Evolutionary conservation across 1,140 invertebrate genomes (phyloP), one percentile per base, ranked within the genome.

Genomic region (Nebria ingens): DNA sequence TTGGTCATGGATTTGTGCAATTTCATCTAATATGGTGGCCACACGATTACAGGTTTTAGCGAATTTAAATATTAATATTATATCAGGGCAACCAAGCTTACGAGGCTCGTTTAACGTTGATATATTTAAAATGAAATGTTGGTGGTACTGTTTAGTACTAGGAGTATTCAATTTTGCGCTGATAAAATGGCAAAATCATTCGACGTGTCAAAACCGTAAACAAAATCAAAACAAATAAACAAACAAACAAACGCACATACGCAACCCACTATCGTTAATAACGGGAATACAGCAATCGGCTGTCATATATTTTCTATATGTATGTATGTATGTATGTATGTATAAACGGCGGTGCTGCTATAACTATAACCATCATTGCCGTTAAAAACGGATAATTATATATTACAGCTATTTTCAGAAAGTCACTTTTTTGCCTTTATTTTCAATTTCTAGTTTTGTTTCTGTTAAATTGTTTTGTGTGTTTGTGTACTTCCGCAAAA

Each of bases 1-100:
- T 45, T 45, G 40, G 40, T 45, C 40, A 45, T 45, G 40, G 40
- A 45, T 45, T 45, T n/a, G n/a, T n/a, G n/a, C n/a, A n/a, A n/a
- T n/a, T n/a, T n/a, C n/a, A n/a, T n/a, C n/a, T n/a, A n/a, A n/a
- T n/a, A n/a, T n/a, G n/a, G n/a, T n/a, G n/a, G n/a, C n/a, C 25
- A 13, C 4, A 29, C 4, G 13, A 13, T 29, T 29, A 29, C 4
- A 4, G 4, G 25, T 29, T 29, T 29, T 4, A 29, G 13, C 13
- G 13, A 6, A 6, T 4, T 13, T 6, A 45, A 45, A 4, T 12
- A 17, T 17, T 4, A 45, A 12, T 4, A 3, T 45, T 45, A 45
- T 17, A 4, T 45, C 6, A 45, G 17, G 9, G 9, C 17, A 9
- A 45, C 40, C 40, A 45, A 12, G 6, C 6, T 9, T 45, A 17